Conservation (phyloP, 1,140 invertebrate genomes). For the Brachionus sp. region DNA sequence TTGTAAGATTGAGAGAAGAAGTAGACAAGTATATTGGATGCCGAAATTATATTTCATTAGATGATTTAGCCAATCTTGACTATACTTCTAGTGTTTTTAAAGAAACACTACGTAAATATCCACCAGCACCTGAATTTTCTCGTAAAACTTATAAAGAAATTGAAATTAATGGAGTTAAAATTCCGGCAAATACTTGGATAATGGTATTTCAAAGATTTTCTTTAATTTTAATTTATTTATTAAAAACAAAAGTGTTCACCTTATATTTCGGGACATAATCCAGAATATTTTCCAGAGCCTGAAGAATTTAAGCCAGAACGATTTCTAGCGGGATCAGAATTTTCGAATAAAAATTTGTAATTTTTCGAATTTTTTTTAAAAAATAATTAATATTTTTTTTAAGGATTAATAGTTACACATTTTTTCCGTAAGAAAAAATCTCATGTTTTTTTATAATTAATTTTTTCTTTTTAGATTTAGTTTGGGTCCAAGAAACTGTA, state of each 20-base stretch:
- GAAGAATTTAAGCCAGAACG: conserved; percentile 16
- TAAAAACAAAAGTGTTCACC: background rate
- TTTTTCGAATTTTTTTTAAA: background rate
- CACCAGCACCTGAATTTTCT: conserved; percentile 26
- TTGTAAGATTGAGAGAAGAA: conserved; percentile 30
- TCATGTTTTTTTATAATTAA: background rate
- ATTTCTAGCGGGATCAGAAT: background rate
- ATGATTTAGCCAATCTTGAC: conserved; percentile 7
- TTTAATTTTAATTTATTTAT: background rate
- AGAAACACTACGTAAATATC: conserved; percentile 31
- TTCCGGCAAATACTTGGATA: background rate
- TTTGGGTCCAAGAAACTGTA: conserved; percentile 44
- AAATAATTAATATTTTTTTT: background rate
- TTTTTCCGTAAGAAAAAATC: conserved; percentile 30
- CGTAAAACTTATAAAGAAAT: conserved; percentile 29
- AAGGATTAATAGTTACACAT: conserved; percentile 41
- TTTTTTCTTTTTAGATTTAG: background rate
- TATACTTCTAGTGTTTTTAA: conserved; percentile 27
- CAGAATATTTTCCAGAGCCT: conserved; percentile 28
- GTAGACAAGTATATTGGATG: background rate
- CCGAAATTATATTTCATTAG: background rate
- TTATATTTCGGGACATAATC: conserved; percentile 5
- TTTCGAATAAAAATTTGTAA: conserved; percentile 7
- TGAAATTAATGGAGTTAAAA: conserved; percentile 8
- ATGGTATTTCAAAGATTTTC: background rate